Conservation (phyloP, 2,888 invertebrate genomes). For the Amiota minor region DNA sequence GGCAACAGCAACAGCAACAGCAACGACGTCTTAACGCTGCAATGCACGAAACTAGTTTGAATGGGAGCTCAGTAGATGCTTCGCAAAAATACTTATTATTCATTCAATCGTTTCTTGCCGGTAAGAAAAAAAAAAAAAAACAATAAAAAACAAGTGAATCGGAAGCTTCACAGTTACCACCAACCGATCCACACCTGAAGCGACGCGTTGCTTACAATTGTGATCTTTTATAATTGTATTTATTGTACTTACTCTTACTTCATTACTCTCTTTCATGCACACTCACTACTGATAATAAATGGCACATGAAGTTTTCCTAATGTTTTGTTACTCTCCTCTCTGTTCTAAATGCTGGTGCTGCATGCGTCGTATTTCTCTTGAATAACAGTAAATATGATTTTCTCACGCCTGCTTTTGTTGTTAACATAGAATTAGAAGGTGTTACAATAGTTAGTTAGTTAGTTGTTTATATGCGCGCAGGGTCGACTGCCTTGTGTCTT, state of each 20-base stretch:
- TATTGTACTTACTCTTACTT: too few relatives aligned
- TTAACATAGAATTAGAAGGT: too few relatives aligned
- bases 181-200: too few relatives aligned
- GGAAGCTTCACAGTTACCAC: too few relatives aligned
- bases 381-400: neutral
- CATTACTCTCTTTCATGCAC: neutral
- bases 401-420: neutral
- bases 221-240: too few relatives aligned
- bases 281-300: constrained; percentile 26
- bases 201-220: too few relatives aligned
- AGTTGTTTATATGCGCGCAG: neutral
- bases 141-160: neutral
- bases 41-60: constrained; percentile 52
- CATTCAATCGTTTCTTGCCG: neutral
- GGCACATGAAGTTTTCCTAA: constrained; percentile 15
- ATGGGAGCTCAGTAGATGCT: constrained; percentile 57
- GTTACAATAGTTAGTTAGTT: neutral
- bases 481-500: neutral
- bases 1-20: neutral
- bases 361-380: too few relatives aligned
- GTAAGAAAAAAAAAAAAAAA: too few relatives aligned
- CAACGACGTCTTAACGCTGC: constrained; percentile 41
- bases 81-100: constrained; percentile 59
- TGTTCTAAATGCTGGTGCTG: neutral
- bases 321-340: neutral